Base-by-base conservation (phyloP, 2,888 invertebrate species). In the Plagodis pulveraria region DNA sequence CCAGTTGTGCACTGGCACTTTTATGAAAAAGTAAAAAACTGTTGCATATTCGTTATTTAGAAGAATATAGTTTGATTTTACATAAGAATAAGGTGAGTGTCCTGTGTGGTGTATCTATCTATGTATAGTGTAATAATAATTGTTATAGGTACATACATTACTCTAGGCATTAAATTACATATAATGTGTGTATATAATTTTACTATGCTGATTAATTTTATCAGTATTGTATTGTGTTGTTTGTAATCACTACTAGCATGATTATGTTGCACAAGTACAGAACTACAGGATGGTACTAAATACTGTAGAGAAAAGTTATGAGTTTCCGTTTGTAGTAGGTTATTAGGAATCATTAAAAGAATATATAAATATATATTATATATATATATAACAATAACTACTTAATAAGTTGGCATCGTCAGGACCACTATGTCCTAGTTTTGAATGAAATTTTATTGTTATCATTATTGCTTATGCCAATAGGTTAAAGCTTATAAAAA, bases 141-240 rank as follows among this genome's bases (percentile, higher is more conserved):
- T 36, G 36, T 9, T 8, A 36, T 36, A 36, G 9, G 36, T 36
- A 36, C 36, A 6, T 36, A 36, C 2, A 36, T 36, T 36, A 51
- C 44, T 42, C 36, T 55, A 54, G 41, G 38, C 44, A 55, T 55
- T 34, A 49, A 56, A 48, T 52, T 60, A 22, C 22, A 22, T 22
- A 56, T 60, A 51, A 51, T 60, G 44, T 59, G 46, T 59, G 55
- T 59, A 51, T n/a, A 52, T 49, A 56, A 52, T 60, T 52, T 56
- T 36, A 56, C 45, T 60, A 51, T 44, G 52, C 51, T 60, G 60
- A 60, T 60, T 56, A 59, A 49, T 52, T 51, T 60, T 60, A 60
- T 60, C 60, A 56, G 56, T 58, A 12, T 60, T 22, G 56, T 58
- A 12, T 60, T 22, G 22, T 22, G 22, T 22, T 22, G 22, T 22